Evolutionary conservation across 2,888 invertebrate genomes (phyloP).

Genomic region (Globia sparganii): DNA sequence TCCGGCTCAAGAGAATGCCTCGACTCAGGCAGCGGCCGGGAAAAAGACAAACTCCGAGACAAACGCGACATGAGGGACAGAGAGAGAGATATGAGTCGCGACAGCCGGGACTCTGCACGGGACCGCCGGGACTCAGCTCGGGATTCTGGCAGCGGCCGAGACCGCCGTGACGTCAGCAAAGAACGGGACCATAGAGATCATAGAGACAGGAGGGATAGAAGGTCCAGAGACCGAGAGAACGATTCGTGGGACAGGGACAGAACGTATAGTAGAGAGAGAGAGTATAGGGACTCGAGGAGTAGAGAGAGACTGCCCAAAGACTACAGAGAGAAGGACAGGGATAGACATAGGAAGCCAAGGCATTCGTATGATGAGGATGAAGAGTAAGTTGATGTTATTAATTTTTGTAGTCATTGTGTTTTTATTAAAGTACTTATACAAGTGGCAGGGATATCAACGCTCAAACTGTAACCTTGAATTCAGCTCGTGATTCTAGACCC

Average conservation of each 20-base stretch:
- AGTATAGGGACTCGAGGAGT: slow-evolving; percentile 84
- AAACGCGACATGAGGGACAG: slow-evolving; percentile 83
- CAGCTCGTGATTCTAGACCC: no score
- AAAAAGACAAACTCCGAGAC: slow-evolving; percentile 85
- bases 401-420: not conserved
- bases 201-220: slow-evolving; percentile 75
- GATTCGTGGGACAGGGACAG: slow-evolving; percentile 85
- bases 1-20: slow-evolving; percentile 88
- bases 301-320: slow-evolving; percentile 88
- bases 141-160: slow-evolving; percentile 86
- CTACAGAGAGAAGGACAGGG: slow-evolving; percentile 86
- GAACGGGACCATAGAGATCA: slow-evolving; percentile 80
- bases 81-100: slow-evolving; percentile 84
- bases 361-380: slow-evolving; percentile 93
- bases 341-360: slow-evolving; percentile 90
- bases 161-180: slow-evolving; percentile 84
- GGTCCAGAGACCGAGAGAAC: slow-evolving; percentile 84
- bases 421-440: not conserved
- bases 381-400: slow-evolving; percentile 88
- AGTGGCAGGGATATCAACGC: no score
- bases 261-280: slow-evolving; percentile 86
- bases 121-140: slow-evolving; percentile 83
- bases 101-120: slow-evolving; percentile 83
- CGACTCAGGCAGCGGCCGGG: slow-evolving; percentile 88
- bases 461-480: no score